These are phyloP conservation scores for Drosophila kokeensis DNA, from an alignment of 2,888 invertebrate species.

Conservation along the genomic window DNA sequence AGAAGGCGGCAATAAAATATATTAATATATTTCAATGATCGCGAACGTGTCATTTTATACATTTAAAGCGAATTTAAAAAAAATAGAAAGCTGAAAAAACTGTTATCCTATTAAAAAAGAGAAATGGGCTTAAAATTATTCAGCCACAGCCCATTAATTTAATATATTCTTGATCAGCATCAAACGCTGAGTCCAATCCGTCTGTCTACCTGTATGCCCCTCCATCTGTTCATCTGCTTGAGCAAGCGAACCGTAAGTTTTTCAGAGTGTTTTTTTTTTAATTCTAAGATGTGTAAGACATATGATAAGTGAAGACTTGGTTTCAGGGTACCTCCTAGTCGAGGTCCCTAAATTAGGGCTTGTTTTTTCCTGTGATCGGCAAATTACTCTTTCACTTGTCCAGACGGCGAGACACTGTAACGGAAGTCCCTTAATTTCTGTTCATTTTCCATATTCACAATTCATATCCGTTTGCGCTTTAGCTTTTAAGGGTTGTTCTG, in stretches of 20 bases:
- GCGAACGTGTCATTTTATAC: not conserved
- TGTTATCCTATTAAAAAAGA: not conserved
- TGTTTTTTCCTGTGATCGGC: constrained; percentile 31
- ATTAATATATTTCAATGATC: too few species aligned
- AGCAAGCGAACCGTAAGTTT: not conserved
- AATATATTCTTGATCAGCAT: not conserved
- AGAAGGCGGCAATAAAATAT: too few species aligned
- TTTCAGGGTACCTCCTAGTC: not conserved
- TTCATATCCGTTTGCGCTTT: constrained; percentile 77
- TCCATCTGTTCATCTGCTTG: not conserved
- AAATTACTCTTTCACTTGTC: constrained; percentile 64
- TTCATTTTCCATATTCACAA: constrained; percentile 81
- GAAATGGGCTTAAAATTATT: not conserved
- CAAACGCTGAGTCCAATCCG: not conserved
- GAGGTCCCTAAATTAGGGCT: not conserved
- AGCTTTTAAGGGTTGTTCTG: constrained; percentile 44
- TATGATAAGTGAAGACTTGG: not conserved
- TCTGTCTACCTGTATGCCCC: not conserved
- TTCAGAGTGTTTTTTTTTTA: not conserved
- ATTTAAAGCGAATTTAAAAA: not conserved
- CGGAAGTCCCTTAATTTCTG: constrained; percentile 84
- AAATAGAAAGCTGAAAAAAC: not conserved
- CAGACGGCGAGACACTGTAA: constrained; percentile 84
- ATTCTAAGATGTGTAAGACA: not conserved
- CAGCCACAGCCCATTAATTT: not conserved